Evolutionary conservation across 2,797 vertebrate genomes (phyloP), one percentile per base, ranked within the genome.

Genomic region (Rachycentron canadum): DNA sequence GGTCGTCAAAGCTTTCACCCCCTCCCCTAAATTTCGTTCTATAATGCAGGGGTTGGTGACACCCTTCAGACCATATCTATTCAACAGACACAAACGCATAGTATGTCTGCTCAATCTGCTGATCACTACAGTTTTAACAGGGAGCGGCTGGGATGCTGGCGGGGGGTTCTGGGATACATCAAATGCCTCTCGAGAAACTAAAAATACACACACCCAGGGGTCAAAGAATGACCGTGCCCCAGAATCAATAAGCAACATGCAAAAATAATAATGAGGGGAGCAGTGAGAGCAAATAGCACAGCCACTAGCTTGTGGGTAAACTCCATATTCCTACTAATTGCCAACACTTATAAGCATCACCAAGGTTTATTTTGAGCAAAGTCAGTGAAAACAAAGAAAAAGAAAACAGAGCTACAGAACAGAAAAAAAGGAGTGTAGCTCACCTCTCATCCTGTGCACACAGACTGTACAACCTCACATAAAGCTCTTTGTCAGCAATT

Each of bases 121-220:
- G 88, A 90, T 76, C 77, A n/a, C 21, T 59, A 72, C 62, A 23
- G 53, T 82, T 86, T 75, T 59, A 73, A 64, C 40, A 88, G 14
- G 64, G 58, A 80, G 86, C 72, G 83, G 79, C 76, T 84, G 83
- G 69, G 59, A 25, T 34, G 71, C 49, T 16, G 25, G 19, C 7
- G 11, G 71, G 45, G 57, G 38, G 63, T 68, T 81, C 73, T 81
- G 84, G 81, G 83, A 87, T 43, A 55, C 64, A 88, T 92, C 86
- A 86, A 83, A 84, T 82, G 78, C 65, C 81, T 73, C 60, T 62
- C 52, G 78, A 72, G 77, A 61, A 81, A 78, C 83, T 87, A 92
- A 90, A 91, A 90, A 91, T 89, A 93, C 73, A 87, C 87, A 88
- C 81, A 64, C 57, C 63, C 63, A 25, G 4, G 70, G 87, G 88